Evolutionary conservation across 2,888 invertebrate genomes (phyloP), one percentile per base, ranked within the genome.

Genomic region (Tetranychus truncatus): DNA sequence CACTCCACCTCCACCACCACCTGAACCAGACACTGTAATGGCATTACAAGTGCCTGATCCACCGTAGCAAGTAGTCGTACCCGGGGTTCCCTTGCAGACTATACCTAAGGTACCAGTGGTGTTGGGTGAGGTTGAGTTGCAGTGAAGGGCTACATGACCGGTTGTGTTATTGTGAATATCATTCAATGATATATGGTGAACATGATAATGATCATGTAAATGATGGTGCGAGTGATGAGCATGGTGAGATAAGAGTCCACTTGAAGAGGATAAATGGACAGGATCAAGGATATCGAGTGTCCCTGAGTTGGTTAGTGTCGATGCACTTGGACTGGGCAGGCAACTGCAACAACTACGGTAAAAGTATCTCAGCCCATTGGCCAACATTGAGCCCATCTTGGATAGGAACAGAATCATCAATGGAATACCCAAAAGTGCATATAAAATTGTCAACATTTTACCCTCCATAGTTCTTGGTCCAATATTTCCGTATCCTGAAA

Each of bases 131-230:
- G 55, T 55, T 5, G 55, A 55, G 15, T 55, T 55, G 15, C 55
- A 55, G 15, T 55, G 55, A 15, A 55, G 55, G 55, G 55, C 55
- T 5, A 55, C 55, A 55, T 55, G 55, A 55, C 55, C 55, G 55
- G 55, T 15, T 55, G 55, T 18, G 20, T 69, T 69, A 20, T 18
- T 69, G 20, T 24, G 9, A 11, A 69, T 69, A 24, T 69, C 69
- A 69, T 69, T 69, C 69, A 69, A 24, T 21, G 69, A 5, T 11
- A 69, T 20, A 69, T 69, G 69, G 8, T 69, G 69, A 69, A 69
- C 69, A 69, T 69, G 69, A 69, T 69, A 24, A 24, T 69, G 34
- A 69, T 69, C 34, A 69, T 69, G 69, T 21, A 69, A 69, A 69
- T 69, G 20, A 24, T 20, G 11, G 8, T 69, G 69, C 9, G 67